Evolutionary conservation across 2,888 invertebrate genomes (phyloP).

Genomic region (Slavum lentiscoides): DNA sequence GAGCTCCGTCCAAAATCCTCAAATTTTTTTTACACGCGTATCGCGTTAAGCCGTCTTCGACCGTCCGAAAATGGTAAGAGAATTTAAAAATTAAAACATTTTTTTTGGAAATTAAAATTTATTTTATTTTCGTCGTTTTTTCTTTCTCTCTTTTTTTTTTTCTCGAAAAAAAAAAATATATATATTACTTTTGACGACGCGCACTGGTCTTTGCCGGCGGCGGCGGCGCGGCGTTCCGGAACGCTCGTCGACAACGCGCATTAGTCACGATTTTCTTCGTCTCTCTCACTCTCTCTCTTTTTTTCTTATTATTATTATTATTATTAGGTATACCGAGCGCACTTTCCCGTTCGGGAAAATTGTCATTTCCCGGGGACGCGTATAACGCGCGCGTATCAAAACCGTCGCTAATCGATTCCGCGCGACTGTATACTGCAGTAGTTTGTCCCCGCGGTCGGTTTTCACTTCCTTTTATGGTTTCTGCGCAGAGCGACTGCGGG

Average conservation of each 20-base stretch:
- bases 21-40: no score
- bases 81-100: neutral
- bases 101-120: neutral
- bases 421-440: neutral
- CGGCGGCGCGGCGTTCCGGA: slow-evolving; percentile 33
- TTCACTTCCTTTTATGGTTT: no score
- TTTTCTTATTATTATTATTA: no score
- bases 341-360: slow-evolving; percentile 33
- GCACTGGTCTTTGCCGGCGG: no score
- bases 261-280: slow-evolving; percentile 48
- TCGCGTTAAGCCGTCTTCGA: no score
- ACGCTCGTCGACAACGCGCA: slow-evolving; percentile 16
- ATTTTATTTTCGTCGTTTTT: no score
- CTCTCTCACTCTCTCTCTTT: neutral
- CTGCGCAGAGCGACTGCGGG: neutral
- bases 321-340: no score
- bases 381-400: slow-evolving; percentile 10
- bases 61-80: slow-evolving; percentile 26
- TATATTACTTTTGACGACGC: no score
- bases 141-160: neutral
- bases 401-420: slow-evolving; percentile 51
- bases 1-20: neutral
- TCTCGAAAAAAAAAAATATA: neutral
- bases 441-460: neutral
- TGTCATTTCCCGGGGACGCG: slow-evolving; percentile 46